Conservation (phyloP, 64 coral and sea anemone species). For the Montipora sp. region DNA sequence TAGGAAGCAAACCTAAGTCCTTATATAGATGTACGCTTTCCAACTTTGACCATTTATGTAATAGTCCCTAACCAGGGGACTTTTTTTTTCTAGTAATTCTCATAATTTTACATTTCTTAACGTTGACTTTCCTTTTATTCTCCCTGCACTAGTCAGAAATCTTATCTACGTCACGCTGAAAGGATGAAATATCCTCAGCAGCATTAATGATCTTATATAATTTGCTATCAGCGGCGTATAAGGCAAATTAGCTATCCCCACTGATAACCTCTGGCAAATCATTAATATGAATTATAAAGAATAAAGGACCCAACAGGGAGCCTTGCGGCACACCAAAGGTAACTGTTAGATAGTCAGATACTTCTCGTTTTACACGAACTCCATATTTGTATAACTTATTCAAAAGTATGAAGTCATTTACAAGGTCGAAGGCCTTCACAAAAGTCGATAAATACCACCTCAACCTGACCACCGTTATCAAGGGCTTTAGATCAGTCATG, state of each 20-base stretch:
- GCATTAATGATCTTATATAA: too few relatives aligned
- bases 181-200: too few relatives aligned
- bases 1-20: slow-evolving; percentile 10
- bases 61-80: background rate
- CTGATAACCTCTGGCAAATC: slow-evolving; percentile 21
- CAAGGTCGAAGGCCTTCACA: slow-evolving; percentile 16
- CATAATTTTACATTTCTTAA: too few relatives aligned
- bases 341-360: slow-evolving; percentile 29
- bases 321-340: slow-evolving; percentile 11
- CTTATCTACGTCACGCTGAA: background rate
- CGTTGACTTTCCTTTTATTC: too few relatives aligned
- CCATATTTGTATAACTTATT: slow-evolving; percentile 41
- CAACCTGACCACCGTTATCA: background rate
- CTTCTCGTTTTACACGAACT: slow-evolving; percentile 24
- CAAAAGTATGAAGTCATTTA: background rate
- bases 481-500: slow-evolving; percentile 2
- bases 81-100: slow-evolving; percentile 24
- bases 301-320: background rate
- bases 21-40: slow-evolving; percentile 34
- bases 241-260: background rate
- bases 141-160: background rate
- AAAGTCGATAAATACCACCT: slow-evolving; percentile 61
- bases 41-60: background rate
- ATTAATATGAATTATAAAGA: background rate
- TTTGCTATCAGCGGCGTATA: slow-evolving; percentile 4